Evolutionary conservation across 2,797 vertebrate genomes (phyloP).

Genomic region (Menidia menidia): DNA sequence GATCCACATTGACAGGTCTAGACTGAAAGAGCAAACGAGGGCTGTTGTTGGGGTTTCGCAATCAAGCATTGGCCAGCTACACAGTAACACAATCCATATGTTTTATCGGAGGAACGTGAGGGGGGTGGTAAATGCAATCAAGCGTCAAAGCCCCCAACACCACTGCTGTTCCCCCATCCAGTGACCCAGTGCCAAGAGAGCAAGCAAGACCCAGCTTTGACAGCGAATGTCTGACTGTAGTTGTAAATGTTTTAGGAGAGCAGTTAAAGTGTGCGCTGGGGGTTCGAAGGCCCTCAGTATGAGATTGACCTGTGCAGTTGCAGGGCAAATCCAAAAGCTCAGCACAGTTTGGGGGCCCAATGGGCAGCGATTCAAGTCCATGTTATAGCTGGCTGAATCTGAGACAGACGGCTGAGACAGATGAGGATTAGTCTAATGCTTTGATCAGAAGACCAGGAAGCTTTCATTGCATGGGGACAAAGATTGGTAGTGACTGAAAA

Average conservation of each 20-base stretch:
- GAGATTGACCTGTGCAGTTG: constrained; percentile 70
- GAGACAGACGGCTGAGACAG: constrained; percentile 73
- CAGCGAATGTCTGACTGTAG: constrained; percentile 76
- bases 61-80: constrained; percentile 80
- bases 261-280: constrained; percentile 73
- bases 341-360: constrained; percentile 65
- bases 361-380: constrained; percentile 84
- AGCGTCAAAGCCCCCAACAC: constrained; percentile 74
- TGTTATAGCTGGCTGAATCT: constrained; percentile 82
- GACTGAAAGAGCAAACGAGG: constrained; percentile 73
- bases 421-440: constrained; percentile 82
- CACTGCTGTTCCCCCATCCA: constrained; percentile 58
- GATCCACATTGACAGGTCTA: constrained; percentile 81
- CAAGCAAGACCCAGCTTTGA: constrained; percentile 66
- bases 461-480: constrained; percentile 84
- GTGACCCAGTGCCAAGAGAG: constrained; percentile 74
- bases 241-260: constrained; percentile 83
- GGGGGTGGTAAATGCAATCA: constrained; percentile 71
- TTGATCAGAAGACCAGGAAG: constrained; percentile 86
- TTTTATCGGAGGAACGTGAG: constrained; percentile 65
- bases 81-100: constrained; percentile 80
- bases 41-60: constrained; percentile 77
- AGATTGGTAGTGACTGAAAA: constrained; percentile 87
- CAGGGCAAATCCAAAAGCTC: constrained; percentile 59
- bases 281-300: constrained; percentile 59